These are phyloP conservation scores for Blera fallax DNA, from an alignment of 2,888 invertebrate genomes.

Conservation along the genomic window DNA sequence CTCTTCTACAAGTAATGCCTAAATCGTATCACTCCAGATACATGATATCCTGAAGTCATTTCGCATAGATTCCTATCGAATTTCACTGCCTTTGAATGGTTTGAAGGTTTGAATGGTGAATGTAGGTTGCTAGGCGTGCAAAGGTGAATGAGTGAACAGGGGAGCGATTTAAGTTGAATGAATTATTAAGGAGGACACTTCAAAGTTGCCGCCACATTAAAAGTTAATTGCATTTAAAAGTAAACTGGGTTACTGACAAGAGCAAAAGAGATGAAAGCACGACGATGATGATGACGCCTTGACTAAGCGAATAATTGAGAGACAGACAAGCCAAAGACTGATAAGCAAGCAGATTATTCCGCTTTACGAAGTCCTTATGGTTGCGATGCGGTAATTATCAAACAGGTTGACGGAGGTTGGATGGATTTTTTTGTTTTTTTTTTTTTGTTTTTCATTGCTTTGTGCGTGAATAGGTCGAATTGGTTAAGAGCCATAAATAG, in stretches of 20 bases:
- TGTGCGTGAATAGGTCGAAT: background rate
- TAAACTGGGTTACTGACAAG: background rate
- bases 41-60: slow-evolving; percentile 6
- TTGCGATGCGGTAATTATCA: slow-evolving; percentile 31
- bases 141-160: background rate
- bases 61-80: slow-evolving; percentile 19
- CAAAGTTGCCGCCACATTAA: slow-evolving; percentile 47
- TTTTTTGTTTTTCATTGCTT: background rate
- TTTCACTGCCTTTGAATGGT: background rate
- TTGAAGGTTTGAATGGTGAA: no score
- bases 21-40: slow-evolving; percentile 5
- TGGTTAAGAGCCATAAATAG: slow-evolving; percentile 31
- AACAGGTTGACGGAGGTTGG: slow-evolving; percentile 36
- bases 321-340: background rate
- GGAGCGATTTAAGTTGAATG: background rate
- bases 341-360: slow-evolving; percentile 19
- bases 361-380: slow-evolving; percentile 11
- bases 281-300: background rate
- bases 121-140: no score
- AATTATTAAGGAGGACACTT: slow-evolving; percentile 47
- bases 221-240: slow-evolving; percentile 43
- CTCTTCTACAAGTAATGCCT: background rate
- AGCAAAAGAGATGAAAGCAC: background rate
- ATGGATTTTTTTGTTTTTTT: background rate
- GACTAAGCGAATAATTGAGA: slow-evolving; percentile 16